These are phyloP conservation scores for Acleris emargana DNA, from an alignment of 2,888 invertebrate genomes.

Conservation along the genomic window DNA sequence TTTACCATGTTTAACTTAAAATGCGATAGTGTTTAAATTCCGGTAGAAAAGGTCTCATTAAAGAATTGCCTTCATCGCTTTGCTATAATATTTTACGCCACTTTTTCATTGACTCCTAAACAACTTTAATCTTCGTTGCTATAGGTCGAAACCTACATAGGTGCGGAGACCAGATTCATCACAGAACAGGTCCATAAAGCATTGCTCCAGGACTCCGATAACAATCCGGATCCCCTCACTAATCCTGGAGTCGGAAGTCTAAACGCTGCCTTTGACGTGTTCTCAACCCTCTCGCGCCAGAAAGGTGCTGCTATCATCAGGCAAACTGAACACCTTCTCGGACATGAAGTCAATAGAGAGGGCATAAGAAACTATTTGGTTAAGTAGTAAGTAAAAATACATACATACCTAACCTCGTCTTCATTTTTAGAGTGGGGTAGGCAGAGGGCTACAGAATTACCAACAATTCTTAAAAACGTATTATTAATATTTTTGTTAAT, in stretches of 20 bases:
- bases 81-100: too few species aligned
- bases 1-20: too few species aligned
- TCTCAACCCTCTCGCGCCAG: constrained; percentile 87
- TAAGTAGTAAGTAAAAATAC: constrained; percentile 67
- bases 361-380: constrained; percentile 83
- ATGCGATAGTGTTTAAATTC: too few species aligned
- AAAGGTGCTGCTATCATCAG: constrained; percentile 87
- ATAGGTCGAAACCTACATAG: constrained; percentile 85
- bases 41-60: too few species aligned
- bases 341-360: constrained; percentile 73
- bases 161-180: constrained; percentile 87
- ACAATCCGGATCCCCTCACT: constrained; percentile 84
- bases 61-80: too few species aligned
- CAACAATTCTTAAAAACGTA: too few species aligned
- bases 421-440: too few species aligned
- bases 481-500: too few species aligned
- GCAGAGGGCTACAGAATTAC: too few species aligned
- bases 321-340: constrained; percentile 87
- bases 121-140: not conserved
- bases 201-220: constrained; percentile 83
- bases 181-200: constrained; percentile 87
- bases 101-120: not conserved
- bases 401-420: not conserved
- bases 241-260: constrained; percentile 82
- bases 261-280: constrained; percentile 83